Base-by-base conservation (phyloP, 2,113 vertebrate genomes). In the Pomatostomus ruficeps region DNA sequence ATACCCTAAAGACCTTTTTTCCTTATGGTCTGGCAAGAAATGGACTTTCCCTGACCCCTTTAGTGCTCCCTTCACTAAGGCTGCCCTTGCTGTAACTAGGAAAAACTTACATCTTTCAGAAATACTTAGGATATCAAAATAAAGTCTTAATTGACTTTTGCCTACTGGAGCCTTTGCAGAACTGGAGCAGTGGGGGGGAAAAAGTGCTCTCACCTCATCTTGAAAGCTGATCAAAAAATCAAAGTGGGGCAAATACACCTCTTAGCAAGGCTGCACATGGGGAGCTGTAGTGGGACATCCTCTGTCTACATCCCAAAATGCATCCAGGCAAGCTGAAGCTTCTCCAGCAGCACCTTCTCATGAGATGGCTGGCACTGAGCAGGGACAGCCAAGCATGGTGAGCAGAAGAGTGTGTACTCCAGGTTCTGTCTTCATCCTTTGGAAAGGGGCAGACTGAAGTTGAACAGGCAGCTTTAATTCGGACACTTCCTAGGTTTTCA, bases 351-450 rank as follows among this genome's bases (percentile, higher is more conserved):
- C 52, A 85, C 25, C 22, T 31, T 70, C 46, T 15, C 6, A 6
- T 48, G 35, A 85, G 4, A 6, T 7, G 33, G 58, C 48, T 63
- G 26, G 79, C 57, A 82, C 14, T n/a, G 49, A 72, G 40, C 84
- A 68, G 59, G 74, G 15, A 45, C 45, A 84, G 40, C 19, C 61
- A 29, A 93, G 33, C 9, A 22, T 0, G 3, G 17, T 10, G 22
- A 91, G 55, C 10, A 24, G 24, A 13, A 62, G 15, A 48, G 4
- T 1, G 1, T 0, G 0, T 1, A 2, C 58, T 45, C 52, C 7
- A 29, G 45, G 36, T 26, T 46, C 61, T 71, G 26, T 33, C 55
- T 68, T 12, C 26, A 19, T 12, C 35, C 40, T 79, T 68, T 6
- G 4, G 14, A 85, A 85, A 40, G 14, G 13, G 46, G 18, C 22